Evolutionary conservation across 2,113 vertebrate genomes (phyloP).

Genomic region (Astatotilapia flaviijosephi): DNA sequence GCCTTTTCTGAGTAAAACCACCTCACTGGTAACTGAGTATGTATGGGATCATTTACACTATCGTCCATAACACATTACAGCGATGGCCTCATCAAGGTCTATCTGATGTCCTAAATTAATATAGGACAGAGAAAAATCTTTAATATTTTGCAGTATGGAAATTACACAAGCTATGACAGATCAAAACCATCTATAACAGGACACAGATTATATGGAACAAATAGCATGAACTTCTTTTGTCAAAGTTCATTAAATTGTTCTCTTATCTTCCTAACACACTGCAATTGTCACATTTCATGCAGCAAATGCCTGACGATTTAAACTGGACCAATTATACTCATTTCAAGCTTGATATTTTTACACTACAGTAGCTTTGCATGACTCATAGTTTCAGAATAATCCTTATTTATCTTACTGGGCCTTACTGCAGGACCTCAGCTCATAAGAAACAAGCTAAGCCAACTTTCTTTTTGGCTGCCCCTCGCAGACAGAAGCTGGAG

Average conservation of each 20-base stretch:
- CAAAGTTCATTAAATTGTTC: not conserved
- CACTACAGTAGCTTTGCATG: not conserved
- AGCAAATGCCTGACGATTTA: not conserved
- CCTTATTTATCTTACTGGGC: not conserved
- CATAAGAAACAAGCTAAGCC: not conserved
- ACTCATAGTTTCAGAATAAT: not conserved
- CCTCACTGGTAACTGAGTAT: not conserved
- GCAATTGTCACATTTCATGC: not conserved
- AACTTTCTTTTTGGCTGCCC: not conserved
- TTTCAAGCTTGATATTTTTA: not conserved
- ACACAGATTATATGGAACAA: not conserved
- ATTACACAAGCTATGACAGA: fast-evolving
- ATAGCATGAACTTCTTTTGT: not conserved
- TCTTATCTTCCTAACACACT: not conserved
- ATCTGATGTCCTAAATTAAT: not conserved
- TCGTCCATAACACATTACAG: not conserved
- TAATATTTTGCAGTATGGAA: not conserved
- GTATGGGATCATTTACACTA: not conserved
- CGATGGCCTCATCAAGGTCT: fast-evolving
- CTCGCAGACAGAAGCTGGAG: not conserved
- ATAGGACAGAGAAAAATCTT: not conserved
- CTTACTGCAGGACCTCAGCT: not conserved
- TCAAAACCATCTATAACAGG: not conserved
- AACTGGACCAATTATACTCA: fast-evolving
- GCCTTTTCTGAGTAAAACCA: not conserved